Percentiles rank a stretch among this genome's conserved stretches.
These are phyloP conservation scores for Tringa solitaria DNA, from an alignment of 2,113 vertebrate species.

Conservation along the genomic window DNA sequence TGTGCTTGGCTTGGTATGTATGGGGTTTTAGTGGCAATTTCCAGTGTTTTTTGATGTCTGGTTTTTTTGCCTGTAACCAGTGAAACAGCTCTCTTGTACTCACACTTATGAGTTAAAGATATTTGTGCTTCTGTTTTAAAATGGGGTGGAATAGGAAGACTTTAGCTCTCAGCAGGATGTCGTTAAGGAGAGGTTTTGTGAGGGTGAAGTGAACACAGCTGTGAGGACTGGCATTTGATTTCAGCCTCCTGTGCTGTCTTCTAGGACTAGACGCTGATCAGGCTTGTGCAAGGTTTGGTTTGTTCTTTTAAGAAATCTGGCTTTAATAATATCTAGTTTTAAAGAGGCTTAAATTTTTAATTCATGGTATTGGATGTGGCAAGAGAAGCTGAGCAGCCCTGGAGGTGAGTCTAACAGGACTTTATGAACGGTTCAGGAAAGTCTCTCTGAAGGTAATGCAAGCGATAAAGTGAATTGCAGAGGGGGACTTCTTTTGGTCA, in stretches of 20 bases:
- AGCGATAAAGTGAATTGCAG: not conserved
- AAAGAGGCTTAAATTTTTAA: not conserved
- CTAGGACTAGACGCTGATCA: not conserved
- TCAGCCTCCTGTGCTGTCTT: not conserved
- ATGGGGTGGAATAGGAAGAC: not conserved
- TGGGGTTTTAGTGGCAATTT: not conserved
- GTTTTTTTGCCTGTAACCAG: not conserved
- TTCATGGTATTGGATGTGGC: not conserved
- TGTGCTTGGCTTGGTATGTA: not conserved
- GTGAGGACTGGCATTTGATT: not conserved
- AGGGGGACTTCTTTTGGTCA: not conserved
- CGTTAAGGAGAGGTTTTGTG: not conserved
- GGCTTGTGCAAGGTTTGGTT: not conserved
- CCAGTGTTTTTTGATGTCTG: not conserved
- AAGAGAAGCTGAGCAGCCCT: not conserved
- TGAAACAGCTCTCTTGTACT: not conserved
- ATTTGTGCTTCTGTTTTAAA: not conserved
- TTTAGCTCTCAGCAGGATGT: not conserved
- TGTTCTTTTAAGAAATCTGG: not conserved
- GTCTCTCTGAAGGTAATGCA: not conserved
- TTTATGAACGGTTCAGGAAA: rapidly evolving
- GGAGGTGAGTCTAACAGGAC: not conserved
- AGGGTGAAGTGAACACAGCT: not conserved
- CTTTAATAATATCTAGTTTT: not conserved
- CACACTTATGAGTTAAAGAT: not conserved